Base-by-base conservation (phyloP, 2,113 vertebrate species). In the Sinocyclocheilus anophthalmus region DNA sequence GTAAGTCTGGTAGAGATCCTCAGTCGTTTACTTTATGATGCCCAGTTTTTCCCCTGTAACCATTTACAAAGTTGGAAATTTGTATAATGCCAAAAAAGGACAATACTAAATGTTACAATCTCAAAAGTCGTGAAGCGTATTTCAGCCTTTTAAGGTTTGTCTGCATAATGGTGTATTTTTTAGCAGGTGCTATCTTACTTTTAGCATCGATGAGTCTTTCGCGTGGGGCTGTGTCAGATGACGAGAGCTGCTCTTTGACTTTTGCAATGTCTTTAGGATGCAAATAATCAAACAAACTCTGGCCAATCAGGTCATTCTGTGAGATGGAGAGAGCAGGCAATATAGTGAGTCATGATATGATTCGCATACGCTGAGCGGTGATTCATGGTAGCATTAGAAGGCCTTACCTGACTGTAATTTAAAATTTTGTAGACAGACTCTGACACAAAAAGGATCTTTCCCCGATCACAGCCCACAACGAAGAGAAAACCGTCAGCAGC, bases 401-500 rank as follows among this genome's bases (percentile, higher is more conserved):
- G 85, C 88, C 94, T 84, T 94, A 99, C 98, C 96, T 95, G 96
- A 90, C 95, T 97, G 81, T 97, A 97, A 95, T 97, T 98, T 91
- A 99, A 96, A 90, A 97, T 97, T 93, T 98, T 97, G 94, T 96
- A 96, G 89, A 99, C 97, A 0, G 98, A 98, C 93, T 99, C 96
- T 1, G 98, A 99, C 90, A 65, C 96, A 92, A 99, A 99, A 55
- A 99, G 93, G 90, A 99, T 98, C 94, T 98, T 99, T 26, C 96
- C 98, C 90, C 98, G 96, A 89, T 99, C 97, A 89, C 97, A 99
- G 90, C 97, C 97, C 87, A 99, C 97, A 84, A 99, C 97, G 90
- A 99, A 96, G 87, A 99, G 96, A 94, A 99, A 99, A 87, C 98
- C 97, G 86, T 99, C 97, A 65, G 96, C 96, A 90, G 96, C 96